Base-by-base conservation (phyloP, 1,140 invertebrate species). In the Agrilus planipennis region DNA sequence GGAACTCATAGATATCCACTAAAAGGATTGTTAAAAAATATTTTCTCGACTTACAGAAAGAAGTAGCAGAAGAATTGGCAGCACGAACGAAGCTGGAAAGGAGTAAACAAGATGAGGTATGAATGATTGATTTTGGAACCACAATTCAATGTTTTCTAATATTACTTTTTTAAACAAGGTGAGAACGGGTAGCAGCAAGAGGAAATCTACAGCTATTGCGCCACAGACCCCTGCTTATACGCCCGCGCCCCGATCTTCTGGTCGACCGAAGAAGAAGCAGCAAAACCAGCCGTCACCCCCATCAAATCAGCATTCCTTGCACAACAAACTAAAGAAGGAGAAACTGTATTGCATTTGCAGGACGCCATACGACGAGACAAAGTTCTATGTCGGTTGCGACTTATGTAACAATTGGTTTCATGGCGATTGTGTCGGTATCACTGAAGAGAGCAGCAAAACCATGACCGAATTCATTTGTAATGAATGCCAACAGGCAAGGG, bases 351-450 rank as follows among this genome's bases (percentile, higher is more conserved):
- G 93, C 60, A 68, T 93, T 15, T 98, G 94, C 61, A 79, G 86
- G 55, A 94, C 85, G 23, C 89, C 90, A 4, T 97, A 95, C 61
- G 92, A 97, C 63, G 84, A 90, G 55, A 85, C 84, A 9, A 90
- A 89, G 81, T 96, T 97, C 63, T 98, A 97, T 65, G 89, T 98
- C 47, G 90, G 89, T 22, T 99, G 95, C 67, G 93, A 96, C 65
- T 67, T 89, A 39, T 99, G 94, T 62, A 89, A 88, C 49, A 94
- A 95, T 65, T 98, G 93, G 92, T 98, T 95, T 69, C 94, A 99
- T 62, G 91, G 91, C 2, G 81, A 89, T 51, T 99, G 95, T 61
- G 90, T 98, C 2, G 89, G 85, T 15, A 86, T 98, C 28, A 90
- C 89, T 0, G 88, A 95, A 62, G 82, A 84, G 58, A 86, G 89